Percentiles rank a stretch among this genome's conserved stretches.
phyloP scores from a whole-genome alignment of 2,888 invertebrate species.

The Epinotia ramella region DNA sequence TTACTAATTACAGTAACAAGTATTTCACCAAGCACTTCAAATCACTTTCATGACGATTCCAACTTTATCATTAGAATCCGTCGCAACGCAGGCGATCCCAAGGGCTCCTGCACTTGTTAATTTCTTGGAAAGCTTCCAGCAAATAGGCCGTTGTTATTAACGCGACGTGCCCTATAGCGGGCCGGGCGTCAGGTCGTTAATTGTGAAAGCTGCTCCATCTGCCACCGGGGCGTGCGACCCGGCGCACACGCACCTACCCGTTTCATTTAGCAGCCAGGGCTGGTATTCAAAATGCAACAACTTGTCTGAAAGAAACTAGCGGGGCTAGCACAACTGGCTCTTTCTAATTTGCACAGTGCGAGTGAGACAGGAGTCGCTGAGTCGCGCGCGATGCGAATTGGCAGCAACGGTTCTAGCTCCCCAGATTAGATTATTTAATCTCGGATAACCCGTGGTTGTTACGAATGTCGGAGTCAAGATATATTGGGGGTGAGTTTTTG shows the following conservation, averaged over 20 bases:
- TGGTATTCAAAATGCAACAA: neutral
- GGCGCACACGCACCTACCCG: slow-evolving; percentile 52
- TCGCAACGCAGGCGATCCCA: slow-evolving; percentile 20
- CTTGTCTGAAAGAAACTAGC: neutral
- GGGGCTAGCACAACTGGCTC: no score
- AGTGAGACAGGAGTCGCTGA: no score
- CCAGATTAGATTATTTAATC: no score
- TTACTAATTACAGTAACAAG: neutral
- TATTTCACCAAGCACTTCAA: neutral
- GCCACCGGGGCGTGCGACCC: slow-evolving; percentile 56
- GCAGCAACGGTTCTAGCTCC: no score
- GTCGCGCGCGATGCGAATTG: no score
- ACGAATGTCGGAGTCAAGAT: neutral
- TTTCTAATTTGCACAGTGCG: no score
- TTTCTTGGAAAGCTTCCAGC: slow-evolving; percentile 41
- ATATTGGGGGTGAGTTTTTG: neutral
- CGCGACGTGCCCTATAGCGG: slow-evolving; percentile 51
- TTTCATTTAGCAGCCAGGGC: slow-evolving; percentile 17
- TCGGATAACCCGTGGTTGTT: neutral
- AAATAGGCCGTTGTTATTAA: slow-evolving; percentile 43
- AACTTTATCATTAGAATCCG: slow-evolving; percentile 19
- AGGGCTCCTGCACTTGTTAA: slow-evolving; percentile 37
- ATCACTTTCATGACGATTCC: slow-evolving; percentile 10
- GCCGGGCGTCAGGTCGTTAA: slow-evolving; percentile 59
- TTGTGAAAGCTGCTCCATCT: slow-evolving; percentile 64